Base-by-base conservation (phyloP, 2,113 vertebrate genomes). In the Cephalopholis sonnerati region DNA sequence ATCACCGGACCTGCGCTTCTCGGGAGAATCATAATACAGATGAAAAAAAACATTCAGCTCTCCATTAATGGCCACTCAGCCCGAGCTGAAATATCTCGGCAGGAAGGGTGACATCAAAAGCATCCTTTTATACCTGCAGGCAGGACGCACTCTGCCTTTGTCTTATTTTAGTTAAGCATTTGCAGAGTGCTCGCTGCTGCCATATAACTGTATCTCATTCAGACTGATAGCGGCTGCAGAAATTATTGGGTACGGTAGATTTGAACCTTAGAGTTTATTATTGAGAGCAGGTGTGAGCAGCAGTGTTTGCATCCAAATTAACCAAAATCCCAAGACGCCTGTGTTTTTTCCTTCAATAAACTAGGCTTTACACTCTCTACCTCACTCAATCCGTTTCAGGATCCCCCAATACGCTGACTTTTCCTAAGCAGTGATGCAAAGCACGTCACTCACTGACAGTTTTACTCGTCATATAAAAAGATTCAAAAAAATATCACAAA, bases 11-110 rank as follows among this genome's bases (percentile, higher is more conserved):
- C 77, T 61, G 54, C 25, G n/a, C 48, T 78, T 87, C 88, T 80
- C 63, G 0, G 46, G 88, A 88, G 89, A 84, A 76, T 87, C 75
- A 78, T 84, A 91, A 93, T 69, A 79, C 39, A 84, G 74, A 66
- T 2, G 7, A 51, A 68, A 77, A 58, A 82, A 86, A 72, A 65
- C 85, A 87, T 86, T 89, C 76, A 57, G 8, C 54, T 79, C 41
- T 20, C 25, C 79, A 66, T 85, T 92, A 93, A 90, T 68, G 50
- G 79, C 80, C 78, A 83, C 84, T 89, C 81, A 77, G 77, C 50
- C 83, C 59, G 53, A 76, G 66, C 77, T 77, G 82, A 79, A 86
- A 83, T 68, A 76, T 84, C 53, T 79, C 53, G 3, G 65, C 75
- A 25, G 54, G 72, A 77, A 83, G 65, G 82, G 64, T 61, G 73